Percentiles rank a stretch among this genome's conserved stretches.
These are phyloP conservation scores for Chunga burmeisteri DNA, from an alignment of 2,113 vertebrate genomes.

Conservation along the genomic window DNA sequence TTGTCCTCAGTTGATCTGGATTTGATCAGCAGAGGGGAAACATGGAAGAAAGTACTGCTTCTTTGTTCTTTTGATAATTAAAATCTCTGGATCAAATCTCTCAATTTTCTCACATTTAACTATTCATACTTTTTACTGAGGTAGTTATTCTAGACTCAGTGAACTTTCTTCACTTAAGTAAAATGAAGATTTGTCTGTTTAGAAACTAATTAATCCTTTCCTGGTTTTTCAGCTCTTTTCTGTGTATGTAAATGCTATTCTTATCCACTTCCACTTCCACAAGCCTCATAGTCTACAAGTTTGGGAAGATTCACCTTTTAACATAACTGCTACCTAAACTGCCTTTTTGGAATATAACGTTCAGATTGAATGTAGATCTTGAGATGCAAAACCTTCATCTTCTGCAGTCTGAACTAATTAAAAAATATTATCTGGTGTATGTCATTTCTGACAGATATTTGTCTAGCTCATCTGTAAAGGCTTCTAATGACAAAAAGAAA, in stretches of 20 bases:
- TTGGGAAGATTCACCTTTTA: neutral
- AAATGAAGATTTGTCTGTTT: neutral
- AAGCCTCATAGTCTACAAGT: neutral
- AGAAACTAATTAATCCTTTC: neutral
- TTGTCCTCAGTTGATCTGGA: neutral
- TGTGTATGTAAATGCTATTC: neutral
- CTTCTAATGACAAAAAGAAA: neutral
- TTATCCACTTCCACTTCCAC: neutral
- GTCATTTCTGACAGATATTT: neutral
- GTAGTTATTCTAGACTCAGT: neutral
- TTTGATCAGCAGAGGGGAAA: neutral
- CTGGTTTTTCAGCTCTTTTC: neutral
- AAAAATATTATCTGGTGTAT: neutral
- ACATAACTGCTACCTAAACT: neutral
- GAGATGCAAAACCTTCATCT: neutral
- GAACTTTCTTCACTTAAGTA: neutral
- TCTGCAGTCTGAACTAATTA: neutral
- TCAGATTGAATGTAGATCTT: neutral
- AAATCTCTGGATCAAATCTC: neutral
- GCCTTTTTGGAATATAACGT: too few relatives aligned
- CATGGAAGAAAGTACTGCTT: neutral
- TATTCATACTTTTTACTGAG: neutral
- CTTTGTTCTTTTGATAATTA: neutral
- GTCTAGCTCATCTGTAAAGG: neutral
- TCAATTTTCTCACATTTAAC: accelerated